These are phyloP conservation scores for Lasioglossum marginatum DNA, from an alignment of 2,888 invertebrate genomes.

Conservation along the genomic window DNA sequence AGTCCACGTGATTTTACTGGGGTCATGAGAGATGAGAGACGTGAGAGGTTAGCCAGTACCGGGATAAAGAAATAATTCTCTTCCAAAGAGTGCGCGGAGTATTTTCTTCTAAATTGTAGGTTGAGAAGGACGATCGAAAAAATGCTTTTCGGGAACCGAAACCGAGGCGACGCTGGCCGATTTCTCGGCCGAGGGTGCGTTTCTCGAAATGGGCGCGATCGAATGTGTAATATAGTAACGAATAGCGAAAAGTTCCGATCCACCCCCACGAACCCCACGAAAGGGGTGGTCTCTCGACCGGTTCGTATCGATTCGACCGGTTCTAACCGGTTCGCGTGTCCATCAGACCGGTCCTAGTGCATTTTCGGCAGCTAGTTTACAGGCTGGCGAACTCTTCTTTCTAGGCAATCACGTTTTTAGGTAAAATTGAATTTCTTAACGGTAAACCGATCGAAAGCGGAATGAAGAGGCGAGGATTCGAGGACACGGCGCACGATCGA, in stretches of 20 bases:
- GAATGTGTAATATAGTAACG: constrained; percentile 27
- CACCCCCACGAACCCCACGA: neutral
- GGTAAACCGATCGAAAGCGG: constrained; percentile 52
- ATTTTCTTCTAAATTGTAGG: neutral
- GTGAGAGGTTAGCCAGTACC: neutral
- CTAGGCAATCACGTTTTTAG: constrained; percentile 79
- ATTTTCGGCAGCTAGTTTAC: constrained; percentile 64
- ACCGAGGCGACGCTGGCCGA: neutral
- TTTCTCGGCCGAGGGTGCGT: neutral
- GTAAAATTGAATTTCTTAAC: constrained; percentile 73
- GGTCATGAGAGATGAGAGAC: too few species aligned
- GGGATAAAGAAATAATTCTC: neutral
- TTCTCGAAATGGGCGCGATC: constrained; percentile 1
- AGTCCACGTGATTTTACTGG: neutral
- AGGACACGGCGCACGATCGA: constrained; percentile 44
- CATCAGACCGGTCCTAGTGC: constrained; percentile 58
- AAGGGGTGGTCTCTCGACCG: neutral
- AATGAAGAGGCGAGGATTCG: constrained; percentile 5
- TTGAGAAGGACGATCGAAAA: neutral
- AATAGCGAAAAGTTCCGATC: constrained; percentile 17
- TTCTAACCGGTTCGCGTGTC: constrained; percentile 41
- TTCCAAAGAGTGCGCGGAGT: neutral
- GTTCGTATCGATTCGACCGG: neutral
- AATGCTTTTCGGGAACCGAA: neutral
- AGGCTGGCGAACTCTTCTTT: constrained; percentile 66